Conservation (phyloP, 1,140 invertebrate genomes). For the Mycetomoellerius zeteki region DNA sequence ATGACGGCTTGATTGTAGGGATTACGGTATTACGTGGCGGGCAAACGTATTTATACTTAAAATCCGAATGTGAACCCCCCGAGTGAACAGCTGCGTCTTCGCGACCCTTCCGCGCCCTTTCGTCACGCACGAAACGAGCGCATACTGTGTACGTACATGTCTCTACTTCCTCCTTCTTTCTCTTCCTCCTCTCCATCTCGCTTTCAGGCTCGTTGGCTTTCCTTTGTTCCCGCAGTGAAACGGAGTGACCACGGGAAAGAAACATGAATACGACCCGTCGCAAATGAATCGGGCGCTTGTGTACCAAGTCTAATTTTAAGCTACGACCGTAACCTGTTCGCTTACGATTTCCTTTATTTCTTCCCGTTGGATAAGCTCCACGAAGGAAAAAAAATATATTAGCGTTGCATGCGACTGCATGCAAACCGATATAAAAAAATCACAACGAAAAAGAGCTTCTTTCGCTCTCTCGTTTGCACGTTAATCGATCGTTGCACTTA, state of each 20-base stretch:
- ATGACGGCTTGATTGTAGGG: slow-evolving; percentile 28
- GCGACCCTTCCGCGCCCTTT: slow-evolving; percentile 41
- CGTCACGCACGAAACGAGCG: slow-evolving; percentile 49
- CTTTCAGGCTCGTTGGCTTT: slow-evolving; percentile 53
- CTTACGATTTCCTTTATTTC: slow-evolving; percentile 48
- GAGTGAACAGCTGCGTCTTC: slow-evolving; percentile 46
- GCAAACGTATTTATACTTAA: not conserved
- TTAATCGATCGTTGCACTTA: too few species aligned
- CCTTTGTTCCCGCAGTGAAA: slow-evolving; percentile 53
- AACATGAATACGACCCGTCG: slow-evolving; percentile 40
- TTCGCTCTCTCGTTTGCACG: not conserved
- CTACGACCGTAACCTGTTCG: slow-evolving; percentile 57
- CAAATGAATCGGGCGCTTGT: slow-evolving; percentile 43
- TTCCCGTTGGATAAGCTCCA: not conserved
- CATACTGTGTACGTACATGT: not conserved
- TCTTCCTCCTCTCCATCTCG: not conserved
- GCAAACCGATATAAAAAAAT: not conserved
- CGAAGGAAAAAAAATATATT: slow-evolving; percentile 19
- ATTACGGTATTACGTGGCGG: slow-evolving; percentile 42
- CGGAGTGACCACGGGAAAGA: slow-evolving; percentile 28
- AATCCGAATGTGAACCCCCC: slow-evolving; percentile 16
- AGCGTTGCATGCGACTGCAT: not conserved
- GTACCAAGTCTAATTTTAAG: slow-evolving; percentile 52
- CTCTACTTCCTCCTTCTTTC: not conserved
- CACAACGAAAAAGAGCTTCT: not conserved